Conservation (phyloP, 2,797 vertebrate species). For the Rhinella marina region DNA sequence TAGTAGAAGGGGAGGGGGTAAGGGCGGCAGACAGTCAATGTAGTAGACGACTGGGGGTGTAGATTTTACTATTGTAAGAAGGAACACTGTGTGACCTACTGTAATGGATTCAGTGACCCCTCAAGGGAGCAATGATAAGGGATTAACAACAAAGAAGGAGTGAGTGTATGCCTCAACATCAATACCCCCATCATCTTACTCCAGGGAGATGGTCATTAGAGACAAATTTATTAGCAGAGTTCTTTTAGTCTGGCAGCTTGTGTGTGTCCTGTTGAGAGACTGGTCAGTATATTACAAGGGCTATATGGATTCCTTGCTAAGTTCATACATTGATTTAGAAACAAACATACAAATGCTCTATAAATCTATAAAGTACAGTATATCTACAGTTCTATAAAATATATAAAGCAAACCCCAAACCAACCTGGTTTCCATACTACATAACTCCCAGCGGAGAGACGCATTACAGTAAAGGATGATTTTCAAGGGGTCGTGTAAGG, state of each 20-base stretch:
- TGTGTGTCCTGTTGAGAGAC: slow-evolving; percentile 39
- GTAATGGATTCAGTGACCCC: slow-evolving; percentile 52
- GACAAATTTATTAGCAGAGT: slow-evolving; percentile 46
- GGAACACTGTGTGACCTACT: slow-evolving; percentile 36
- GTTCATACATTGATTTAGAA: background rate
- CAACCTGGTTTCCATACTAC: background rate
- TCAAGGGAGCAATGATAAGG: slow-evolving; percentile 40
- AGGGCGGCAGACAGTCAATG: background rate
- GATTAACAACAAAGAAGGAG: slow-evolving; percentile 44
- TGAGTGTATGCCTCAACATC: slow-evolving; percentile 22
- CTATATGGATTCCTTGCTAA: background rate
- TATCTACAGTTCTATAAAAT: background rate
- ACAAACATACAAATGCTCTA: background rate
- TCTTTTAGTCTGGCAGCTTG: slow-evolving; percentile 49
- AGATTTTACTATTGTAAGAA: slow-evolving; percentile 26
- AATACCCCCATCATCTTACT: slow-evolving; percentile 31
- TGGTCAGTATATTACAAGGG: background rate
- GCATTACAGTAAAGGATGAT: background rate
- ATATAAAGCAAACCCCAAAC: background rate
- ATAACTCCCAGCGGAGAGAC: background rate
- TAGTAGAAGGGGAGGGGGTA: background rate
- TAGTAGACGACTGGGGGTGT: slow-evolving; percentile 20
- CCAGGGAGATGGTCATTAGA: slow-evolving; percentile 51
- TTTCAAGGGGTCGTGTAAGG: background rate
- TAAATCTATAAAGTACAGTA: background rate